These are phyloP conservation scores for Drosophila merina DNA, from an alignment of 2,888 invertebrate genomes.

Conservation along the genomic window DNA sequence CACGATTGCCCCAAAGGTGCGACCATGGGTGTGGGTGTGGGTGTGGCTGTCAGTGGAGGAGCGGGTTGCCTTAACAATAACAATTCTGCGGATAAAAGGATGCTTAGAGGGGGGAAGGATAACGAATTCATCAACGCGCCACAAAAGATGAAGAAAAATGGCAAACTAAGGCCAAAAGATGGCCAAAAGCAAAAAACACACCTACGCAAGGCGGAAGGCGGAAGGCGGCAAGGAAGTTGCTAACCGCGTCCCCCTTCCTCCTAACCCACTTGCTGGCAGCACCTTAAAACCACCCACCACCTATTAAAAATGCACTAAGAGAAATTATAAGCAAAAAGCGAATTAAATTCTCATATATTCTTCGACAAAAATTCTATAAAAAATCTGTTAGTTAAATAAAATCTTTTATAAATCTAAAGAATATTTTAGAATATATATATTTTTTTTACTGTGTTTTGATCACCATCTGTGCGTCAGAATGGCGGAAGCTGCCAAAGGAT, in stretches of 20 bases:
- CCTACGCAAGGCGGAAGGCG: slow-evolving; percentile 29
- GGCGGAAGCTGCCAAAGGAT: slow-evolving; percentile 27
- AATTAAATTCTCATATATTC: neutral
- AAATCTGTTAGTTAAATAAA: neutral
- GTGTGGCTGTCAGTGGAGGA: neutral
- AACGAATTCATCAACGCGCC: slow-evolving; percentile 61
- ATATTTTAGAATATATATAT: neutral
- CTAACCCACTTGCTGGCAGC: neutral
- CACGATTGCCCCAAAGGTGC: slow-evolving; percentile 63
- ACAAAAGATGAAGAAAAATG: slow-evolving; percentile 68
- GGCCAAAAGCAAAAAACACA: slow-evolving; percentile 23
- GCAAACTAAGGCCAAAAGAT: slow-evolving; percentile 60
- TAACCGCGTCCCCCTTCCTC: neutral
- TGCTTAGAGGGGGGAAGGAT: neutral
- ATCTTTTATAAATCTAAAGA: neutral
- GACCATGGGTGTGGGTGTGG: slow-evolving; percentile 26
- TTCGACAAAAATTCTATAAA: neutral
- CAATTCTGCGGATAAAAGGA: neutral
- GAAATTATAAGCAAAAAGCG: neutral
- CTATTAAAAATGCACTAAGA: slow-evolving; percentile 1
- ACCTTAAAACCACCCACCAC: neutral
- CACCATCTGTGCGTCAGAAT: neutral
- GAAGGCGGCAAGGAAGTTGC: slow-evolving; percentile 30
- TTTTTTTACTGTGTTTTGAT: slow-evolving; percentile 6
- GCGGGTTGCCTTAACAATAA: neutral